These are phyloP conservation scores for Nephotettix cincticeps DNA, from an alignment of 1,140 invertebrate genomes.

Conservation along the genomic window DNA sequence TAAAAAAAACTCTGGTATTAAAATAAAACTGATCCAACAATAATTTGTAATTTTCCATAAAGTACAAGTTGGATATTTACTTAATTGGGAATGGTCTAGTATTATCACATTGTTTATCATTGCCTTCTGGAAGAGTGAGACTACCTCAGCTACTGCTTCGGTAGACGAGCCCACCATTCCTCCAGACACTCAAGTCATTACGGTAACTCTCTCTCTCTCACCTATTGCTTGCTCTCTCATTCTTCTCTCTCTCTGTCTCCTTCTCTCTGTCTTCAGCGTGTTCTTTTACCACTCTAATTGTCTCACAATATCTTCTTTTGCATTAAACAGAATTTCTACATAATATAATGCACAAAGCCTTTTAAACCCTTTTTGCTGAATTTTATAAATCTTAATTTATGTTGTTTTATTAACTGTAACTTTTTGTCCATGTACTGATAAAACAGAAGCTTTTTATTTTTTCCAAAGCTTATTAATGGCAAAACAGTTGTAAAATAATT, in stretches of 20 bases:
- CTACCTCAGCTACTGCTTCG: background rate
- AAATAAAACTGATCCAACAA: background rate
- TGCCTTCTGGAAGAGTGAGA: background rate
- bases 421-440: too few species aligned
- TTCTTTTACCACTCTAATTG: too few species aligned
- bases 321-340: too few species aligned
- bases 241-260: background rate
- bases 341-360: too few species aligned
- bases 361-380: too few species aligned
- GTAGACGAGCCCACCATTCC: background rate
- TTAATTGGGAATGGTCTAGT: background rate
- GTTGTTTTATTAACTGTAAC: too few species aligned
- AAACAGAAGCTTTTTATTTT: too few species aligned
- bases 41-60: too few species aligned
- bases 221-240: background rate
- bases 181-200: background rate
- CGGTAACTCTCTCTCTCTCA: background rate
- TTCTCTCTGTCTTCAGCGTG: background rate
- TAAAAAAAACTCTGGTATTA: background rate
- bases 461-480: too few species aligned
- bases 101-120: background rate
- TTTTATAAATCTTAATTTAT: too few species aligned
- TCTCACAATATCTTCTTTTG: too few species aligned
- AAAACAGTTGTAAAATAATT: too few species aligned
- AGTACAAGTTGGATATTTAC: background rate